These are phyloP conservation scores for Embidobia sp. DNA, from an alignment of 2,888 invertebrate species.

Conservation along the genomic window DNA sequence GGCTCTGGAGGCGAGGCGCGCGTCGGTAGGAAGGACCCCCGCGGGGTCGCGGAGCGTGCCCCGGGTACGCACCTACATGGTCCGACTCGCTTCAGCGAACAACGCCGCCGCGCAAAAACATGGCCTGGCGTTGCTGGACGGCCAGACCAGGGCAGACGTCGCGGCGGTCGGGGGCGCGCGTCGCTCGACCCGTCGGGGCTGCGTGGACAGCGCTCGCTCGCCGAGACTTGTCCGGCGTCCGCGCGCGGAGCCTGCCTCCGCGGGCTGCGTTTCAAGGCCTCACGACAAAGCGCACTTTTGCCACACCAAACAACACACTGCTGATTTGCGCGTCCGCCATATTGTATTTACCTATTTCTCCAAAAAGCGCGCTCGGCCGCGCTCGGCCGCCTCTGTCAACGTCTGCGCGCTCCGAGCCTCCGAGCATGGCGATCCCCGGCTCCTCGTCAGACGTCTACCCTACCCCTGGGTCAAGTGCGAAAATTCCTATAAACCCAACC, in stretches of 20 bases:
- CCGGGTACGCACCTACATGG: slow-evolving; percentile 29
- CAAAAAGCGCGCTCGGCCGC: slow-evolving; percentile 11
- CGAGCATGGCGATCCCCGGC: too few species aligned
- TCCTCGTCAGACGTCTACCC: too few species aligned
- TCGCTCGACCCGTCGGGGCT: not conserved
- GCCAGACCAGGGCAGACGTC: not conserved
- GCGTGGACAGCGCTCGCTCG: not conserved
- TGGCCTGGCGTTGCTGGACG: slow-evolving; percentile 15
- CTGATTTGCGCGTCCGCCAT: slow-evolving; percentile 74
- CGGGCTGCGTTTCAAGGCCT: slow-evolving; percentile 9
- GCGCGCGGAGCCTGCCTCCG: not conserved
- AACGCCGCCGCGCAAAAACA: slow-evolving; percentile 35
- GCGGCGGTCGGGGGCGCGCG: slow-evolving; percentile 8
- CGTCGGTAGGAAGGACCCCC: slow-evolving; percentile 31
- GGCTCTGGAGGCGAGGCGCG: too few species aligned
- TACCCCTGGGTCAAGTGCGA: too few species aligned
- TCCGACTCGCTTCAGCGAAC: slow-evolving; percentile 14
- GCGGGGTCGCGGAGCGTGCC: not conserved
- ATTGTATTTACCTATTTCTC: slow-evolving; percentile 79
- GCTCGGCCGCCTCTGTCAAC: slow-evolving; percentile 1
- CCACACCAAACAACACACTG: slow-evolving; percentile 63
- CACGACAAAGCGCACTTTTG: slow-evolving; percentile 27
- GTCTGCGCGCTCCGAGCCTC: too few species aligned
- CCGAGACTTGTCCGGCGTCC: not conserved
- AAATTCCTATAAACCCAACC: too few species aligned